Percentiles rank a stretch among this genome's conserved stretches.
Conservation (phyloP, 2,113 vertebrate genomes). For the Danio rerio region DNA sequence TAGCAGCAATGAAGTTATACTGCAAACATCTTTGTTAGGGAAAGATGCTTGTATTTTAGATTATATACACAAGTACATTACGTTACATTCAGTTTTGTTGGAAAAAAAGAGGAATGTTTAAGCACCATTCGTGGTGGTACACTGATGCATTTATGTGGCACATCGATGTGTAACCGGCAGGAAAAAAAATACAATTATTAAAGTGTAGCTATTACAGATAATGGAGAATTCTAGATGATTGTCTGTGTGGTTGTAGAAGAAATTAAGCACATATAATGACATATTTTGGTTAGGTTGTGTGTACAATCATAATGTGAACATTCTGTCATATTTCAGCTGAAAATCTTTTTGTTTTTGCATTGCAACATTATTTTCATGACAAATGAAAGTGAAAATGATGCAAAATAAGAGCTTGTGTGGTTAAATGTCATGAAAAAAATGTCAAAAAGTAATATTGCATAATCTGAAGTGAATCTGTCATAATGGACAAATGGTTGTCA, state of each 20-base stretch:
- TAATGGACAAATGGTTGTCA: too few species aligned
- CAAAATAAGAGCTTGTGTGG: neutral
- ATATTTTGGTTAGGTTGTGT: neutral
- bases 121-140: neutral
- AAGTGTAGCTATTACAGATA: neutral
- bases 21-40: neutral
- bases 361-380: neutral
- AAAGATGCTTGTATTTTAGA: neutral
- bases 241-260: neutral
- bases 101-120: slow-evolving; percentile 8
- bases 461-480: too few species aligned
- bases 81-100: slow-evolving; percentile 2
- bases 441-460: neutral
- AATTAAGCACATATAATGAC: neutral
- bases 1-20: slow-evolving; percentile 14
- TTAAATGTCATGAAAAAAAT: neutral
- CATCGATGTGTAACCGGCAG: neutral
- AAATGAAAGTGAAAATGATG: neutral
- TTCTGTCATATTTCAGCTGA: neutral
- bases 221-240: neutral
- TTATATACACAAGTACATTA: slow-evolving; percentile 11
- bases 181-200: neutral
- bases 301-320: neutral
- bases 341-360: neutral
- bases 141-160: neutral